Base-by-base conservation (phyloP, 1,140 invertebrate species). In the Globodera ellingtonae region DNA sequence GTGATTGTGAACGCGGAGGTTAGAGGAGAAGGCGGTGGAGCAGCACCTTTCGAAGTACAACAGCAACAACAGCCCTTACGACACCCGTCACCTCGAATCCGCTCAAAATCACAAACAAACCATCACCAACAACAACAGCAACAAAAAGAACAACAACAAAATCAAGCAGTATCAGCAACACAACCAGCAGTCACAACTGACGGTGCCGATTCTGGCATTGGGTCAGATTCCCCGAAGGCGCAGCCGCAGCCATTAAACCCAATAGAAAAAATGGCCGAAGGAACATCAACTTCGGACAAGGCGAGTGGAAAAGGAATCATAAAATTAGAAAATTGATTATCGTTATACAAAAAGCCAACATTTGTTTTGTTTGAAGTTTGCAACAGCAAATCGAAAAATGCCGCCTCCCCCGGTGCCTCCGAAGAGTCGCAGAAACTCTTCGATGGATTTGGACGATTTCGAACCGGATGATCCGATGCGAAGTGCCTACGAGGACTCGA, bases 181-280 rank as follows among this genome's bases (percentile, higher is more conserved):
- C 74, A 10, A 35, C 56, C 67, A 6, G 70, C 80, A 52, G 44
- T 71, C 3, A 62, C 79, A 18, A 65, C 81, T 21, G 84, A 84
- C 85, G 84, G 85, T 67, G 82, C 83, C 44, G 85, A 86, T 69
- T 86, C 85, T 21, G 85, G 85, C 47, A 86, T 86, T 62, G 85
- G 85, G 44, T 85, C 85, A 18, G 85, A 86, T 75, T 84, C 79
- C 10, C 86, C 85, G 4, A 85, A 48, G 74, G 75, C 67, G 21
- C 10, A 13, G 56, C 9, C 74, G 77, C n/a, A 52, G 35, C 46
- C 75, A n/a, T 75, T 75, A 44, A 67, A n/a, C 73, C 62, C 46
- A 46, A 35, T 24, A 13, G 56, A 62, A 62, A 62, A 6, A 62
- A 62, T 62, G 56, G 13, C 56, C 5, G 56, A 62, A 5, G 18